Percentiles rank a stretch among this genome's conserved stretches.
phyloP scores from a whole-genome alignment of 2,888 invertebrate genomes.

The Poecilus cupreus region DNA sequence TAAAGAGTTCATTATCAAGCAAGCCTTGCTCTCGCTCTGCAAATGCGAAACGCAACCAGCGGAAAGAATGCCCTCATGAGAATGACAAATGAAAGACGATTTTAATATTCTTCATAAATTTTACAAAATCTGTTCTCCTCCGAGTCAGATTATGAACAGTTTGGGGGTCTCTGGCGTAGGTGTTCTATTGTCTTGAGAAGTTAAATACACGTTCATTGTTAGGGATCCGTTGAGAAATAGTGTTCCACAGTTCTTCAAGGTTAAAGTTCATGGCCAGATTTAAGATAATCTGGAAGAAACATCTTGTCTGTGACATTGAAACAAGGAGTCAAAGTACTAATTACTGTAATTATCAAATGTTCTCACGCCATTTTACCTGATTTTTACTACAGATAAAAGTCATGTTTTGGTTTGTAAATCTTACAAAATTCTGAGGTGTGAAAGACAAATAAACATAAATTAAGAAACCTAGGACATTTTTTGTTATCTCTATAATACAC shows the following conservation, averaged over 20 bases:
- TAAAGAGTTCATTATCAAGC: conserved; percentile 43
- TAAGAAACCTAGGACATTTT: no score
- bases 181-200: conserved; percentile 6
- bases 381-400: not conserved
- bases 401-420: no score
- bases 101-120: conserved; percentile 56
- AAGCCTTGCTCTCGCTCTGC: not conserved
- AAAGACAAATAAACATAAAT: no score
- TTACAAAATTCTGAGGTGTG: no score
- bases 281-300: not conserved
- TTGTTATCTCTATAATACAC: no score
- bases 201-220: conserved; percentile 5
- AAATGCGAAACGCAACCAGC: not conserved
- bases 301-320: conserved; percentile 5
- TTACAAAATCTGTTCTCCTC: no score
- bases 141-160: no score
- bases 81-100: conserved; percentile 36
- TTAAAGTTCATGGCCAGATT: conserved; percentile 2
- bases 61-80: conserved; percentile 47
- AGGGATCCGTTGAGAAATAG: not conserved
- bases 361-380: not conserved
- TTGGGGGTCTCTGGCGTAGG: not conserved
- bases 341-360: conserved; percentile 4
- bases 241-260: conserved; percentile 8
- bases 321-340: not conserved